Evolutionary conservation across 2,113 vertebrate genomes (phyloP), one percentile per base, ranked within the genome.

Genomic region (mouse (Mus musculus)): DNA sequence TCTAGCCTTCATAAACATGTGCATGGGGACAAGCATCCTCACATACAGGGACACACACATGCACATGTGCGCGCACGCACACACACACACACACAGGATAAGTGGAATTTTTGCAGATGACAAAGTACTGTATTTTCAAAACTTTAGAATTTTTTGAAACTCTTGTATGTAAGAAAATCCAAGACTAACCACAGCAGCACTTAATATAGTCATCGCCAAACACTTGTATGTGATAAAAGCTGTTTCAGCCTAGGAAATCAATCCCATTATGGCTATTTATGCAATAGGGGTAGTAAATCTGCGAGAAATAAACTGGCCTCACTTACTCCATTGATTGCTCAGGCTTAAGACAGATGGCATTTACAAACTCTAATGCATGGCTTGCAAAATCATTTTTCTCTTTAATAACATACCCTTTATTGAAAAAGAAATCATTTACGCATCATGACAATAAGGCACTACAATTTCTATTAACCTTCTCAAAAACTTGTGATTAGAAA

Each of bases 201-300:
- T 97, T 97, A 97, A 98, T 96, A 98, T 73, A 98, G 97, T 97
- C 96, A 98, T 98, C 96, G 93, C 97, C 96, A 98, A 98, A 96
- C 73, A 26, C 92, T 92, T 81, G 97, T 97, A 96, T 95, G 75
- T 96, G 97, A 97, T 98, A 98, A 98, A 98, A 96, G 89, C 97
- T 98, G 92, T 96, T 93, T 97, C 84, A 85, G 97, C 81, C 96
- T 95, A 91, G 93, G 84, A 87, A 95, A 98, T 98, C 98, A 97
- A 98, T 98, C 98, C 96, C 97, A 98, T 98, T 98, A 98, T 92
- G 96, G 97, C 98, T 98, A 98, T 98, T 98, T 98, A 98, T 97
- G 97, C 97, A 98, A 94, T 69, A 89, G 98, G 0, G 36, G 87
- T 88, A 96, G 94, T 91, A 97, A 97, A 96, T 98, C 97, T 96